Evolutionary conservation across 1,140 invertebrate species (phyloP).

Genomic region (Homalodisca vitripennis): DNA sequence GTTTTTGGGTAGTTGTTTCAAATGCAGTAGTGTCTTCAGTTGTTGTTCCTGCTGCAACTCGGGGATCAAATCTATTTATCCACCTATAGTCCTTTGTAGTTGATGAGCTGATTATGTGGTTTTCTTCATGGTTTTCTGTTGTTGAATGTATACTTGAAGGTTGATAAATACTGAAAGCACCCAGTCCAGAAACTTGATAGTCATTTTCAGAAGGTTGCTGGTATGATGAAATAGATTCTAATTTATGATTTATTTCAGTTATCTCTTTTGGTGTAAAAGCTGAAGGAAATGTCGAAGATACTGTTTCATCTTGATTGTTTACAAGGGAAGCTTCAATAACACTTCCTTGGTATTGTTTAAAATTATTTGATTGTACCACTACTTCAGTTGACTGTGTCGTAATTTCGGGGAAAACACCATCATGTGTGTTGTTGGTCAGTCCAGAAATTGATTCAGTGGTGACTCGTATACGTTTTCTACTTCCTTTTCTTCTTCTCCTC

Average conservation of each 20-base stretch:
- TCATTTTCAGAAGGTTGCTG: neutral
- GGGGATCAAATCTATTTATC: constrained; percentile 6
- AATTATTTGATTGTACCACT: constrained; percentile 11
- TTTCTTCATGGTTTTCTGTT: constrained; percentile 8
- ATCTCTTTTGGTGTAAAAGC: constrained; percentile 17
- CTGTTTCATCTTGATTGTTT: neutral
- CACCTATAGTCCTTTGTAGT: constrained; percentile 4
- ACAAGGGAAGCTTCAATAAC: neutral
- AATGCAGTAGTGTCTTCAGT: constrained; percentile 2
- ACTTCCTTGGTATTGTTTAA: neutral
- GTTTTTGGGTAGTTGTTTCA: constrained; percentile 11
- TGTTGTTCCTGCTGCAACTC: constrained; percentile 19
- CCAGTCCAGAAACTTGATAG: neutral
- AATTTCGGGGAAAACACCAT: neutral
- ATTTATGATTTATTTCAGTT: constrained; percentile 21
- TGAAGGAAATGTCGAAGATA: neutral
- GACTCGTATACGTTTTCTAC: constrained; percentile 32
- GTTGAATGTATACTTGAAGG: constrained; percentile 13
- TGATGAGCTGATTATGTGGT: neutral
- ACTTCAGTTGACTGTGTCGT: constrained; percentile 12
- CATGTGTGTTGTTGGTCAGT: neutral
- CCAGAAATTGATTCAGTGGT: constrained; percentile 12
- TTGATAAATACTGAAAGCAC: neutral
- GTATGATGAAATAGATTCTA: neutral
- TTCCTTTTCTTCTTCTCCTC: constrained; percentile 37